A percentile compares a stretch with the other conserved stretches of the same genome.
Evolutionary conservation across 2,888 invertebrate genomes (phyloP).

Genomic region (Pyrrhopygopsis socrates): DNA sequence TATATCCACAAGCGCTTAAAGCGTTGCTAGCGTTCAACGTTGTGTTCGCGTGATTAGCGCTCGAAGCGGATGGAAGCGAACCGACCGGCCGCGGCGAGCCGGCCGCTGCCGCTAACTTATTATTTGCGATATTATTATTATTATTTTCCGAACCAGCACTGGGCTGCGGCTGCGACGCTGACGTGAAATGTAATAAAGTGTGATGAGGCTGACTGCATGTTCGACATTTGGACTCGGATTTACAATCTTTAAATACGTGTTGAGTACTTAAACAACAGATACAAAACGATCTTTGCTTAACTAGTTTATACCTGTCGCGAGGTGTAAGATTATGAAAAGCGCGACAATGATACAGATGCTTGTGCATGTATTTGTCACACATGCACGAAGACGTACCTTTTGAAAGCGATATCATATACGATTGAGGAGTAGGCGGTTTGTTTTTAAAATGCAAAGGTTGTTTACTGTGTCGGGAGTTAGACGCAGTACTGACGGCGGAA

Average conservation of each 20-base stretch:
- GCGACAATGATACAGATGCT: conserved; percentile 17
- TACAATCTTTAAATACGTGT: conserved; percentile 10
- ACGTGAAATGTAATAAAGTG: conserved; percentile 24
- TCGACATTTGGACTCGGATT: conserved; percentile 14
- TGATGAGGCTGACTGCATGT: conserved; percentile 21
- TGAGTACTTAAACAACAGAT: conserved; percentile 20
- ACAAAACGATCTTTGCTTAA: conserved; percentile 14
- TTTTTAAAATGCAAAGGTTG: background rate
- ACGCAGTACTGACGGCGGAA: background rate
- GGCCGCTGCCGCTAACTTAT: background rate
- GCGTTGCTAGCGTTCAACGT: background rate
- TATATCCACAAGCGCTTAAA: background rate
- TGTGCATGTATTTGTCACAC: background rate
- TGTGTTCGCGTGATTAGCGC: background rate
- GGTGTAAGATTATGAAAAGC: conserved; percentile 27
- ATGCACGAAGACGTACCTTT: background rate
- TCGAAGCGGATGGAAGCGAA: background rate
- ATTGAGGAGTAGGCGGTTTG: background rate
- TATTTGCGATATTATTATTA: background rate
- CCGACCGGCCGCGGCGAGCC: background rate
- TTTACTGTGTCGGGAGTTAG: background rate
- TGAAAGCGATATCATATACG: background rate
- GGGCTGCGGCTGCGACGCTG: background rate
- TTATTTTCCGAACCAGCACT: background rate
- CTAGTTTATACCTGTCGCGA: background rate